Evolutionary conservation across 2,888 invertebrate genomes (phyloP), one percentile per base, ranked within the genome.

Genomic region (Cecidostiba fungosa): DNA sequence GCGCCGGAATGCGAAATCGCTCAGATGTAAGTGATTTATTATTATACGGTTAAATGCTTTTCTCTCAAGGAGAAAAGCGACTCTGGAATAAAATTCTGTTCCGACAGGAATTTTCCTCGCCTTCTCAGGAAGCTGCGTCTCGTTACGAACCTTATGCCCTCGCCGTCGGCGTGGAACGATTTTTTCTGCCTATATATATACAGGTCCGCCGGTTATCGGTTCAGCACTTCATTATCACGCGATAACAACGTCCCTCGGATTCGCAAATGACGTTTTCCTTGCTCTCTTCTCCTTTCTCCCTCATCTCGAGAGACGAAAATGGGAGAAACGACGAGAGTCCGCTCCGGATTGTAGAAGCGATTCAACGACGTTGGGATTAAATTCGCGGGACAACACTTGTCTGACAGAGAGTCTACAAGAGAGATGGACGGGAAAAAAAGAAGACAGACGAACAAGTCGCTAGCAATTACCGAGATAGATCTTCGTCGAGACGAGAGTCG

Each of bases 391-490:
- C 80, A 74, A 79, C 69, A 73, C 43, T 78, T 14, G 72, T n/a
- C n/a, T 26, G 12, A 14, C 14, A 5, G 29, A 29, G 26, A 29
- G 70, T n/a, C n/a, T 12, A 43, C 43, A 8, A n/a, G 26, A 12
- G 39, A 10, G 36, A 39, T n/a, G 29, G 73, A 83, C 43, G 72
- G 26, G n/a, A 50, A 39, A 54, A 19, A 50, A 43, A 77, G n/a
- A 59, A n/a, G 59, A 6, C 0, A n/a, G n/a, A n/a, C 36, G 72
- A 72, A 39, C 10, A 72, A 66, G 59, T 84, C 73, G 43, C 73
- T 62, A 81, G 50, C 77, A 81, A 85, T 85, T 82, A 85, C 62
- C 43, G 74, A 82, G 82, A 85, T 78, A 26, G 69, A 82, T 82
- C 74, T 80, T 23, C 2, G 36, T 72, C 23, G 32, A 50, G 32